Conservation (phyloP, 2,797 vertebrate genomes). For the Phrynocephalus forsythii region DNA sequence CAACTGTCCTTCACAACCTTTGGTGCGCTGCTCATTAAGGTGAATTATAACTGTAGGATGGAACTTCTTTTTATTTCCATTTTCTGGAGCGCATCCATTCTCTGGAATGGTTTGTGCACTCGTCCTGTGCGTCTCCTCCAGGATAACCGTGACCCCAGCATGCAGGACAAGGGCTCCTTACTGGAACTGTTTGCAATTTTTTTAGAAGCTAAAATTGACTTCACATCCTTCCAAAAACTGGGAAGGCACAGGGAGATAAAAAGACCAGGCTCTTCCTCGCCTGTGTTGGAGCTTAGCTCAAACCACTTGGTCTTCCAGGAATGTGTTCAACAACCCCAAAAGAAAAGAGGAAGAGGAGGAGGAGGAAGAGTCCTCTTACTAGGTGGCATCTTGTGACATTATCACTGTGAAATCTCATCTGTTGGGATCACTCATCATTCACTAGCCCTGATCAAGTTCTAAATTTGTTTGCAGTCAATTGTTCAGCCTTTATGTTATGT, state of each 20-base stretch:
- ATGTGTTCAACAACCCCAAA: too few species aligned
- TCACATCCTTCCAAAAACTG: too few species aligned
- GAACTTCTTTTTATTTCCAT: constrained; percentile 34
- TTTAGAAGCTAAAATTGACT: background rate
- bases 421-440: too few species aligned
- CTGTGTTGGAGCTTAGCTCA: background rate
- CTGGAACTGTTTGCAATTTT: background rate
- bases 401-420: too few species aligned
- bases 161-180: background rate
- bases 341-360: too few species aligned
- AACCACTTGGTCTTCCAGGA: background rate
- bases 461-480: background rate
- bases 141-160: background rate
- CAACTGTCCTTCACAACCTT: constrained; percentile 73
- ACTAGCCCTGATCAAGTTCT: background rate
- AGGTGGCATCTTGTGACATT: too few species aligned
- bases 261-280: background rate
- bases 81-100: constrained; percentile 64
- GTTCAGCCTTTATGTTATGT: too few species aligned
- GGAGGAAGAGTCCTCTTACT: too few species aligned
- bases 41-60: constrained; percentile 72
- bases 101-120: constrained; percentile 30
- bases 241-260: too few species aligned
- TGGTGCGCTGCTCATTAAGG: constrained; percentile 71
- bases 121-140: constrained; percentile 36